Base-by-base conservation (phyloP, 53 echinoderm and acorn worm genomes). In the Hippasteria phrygiana region DNA sequence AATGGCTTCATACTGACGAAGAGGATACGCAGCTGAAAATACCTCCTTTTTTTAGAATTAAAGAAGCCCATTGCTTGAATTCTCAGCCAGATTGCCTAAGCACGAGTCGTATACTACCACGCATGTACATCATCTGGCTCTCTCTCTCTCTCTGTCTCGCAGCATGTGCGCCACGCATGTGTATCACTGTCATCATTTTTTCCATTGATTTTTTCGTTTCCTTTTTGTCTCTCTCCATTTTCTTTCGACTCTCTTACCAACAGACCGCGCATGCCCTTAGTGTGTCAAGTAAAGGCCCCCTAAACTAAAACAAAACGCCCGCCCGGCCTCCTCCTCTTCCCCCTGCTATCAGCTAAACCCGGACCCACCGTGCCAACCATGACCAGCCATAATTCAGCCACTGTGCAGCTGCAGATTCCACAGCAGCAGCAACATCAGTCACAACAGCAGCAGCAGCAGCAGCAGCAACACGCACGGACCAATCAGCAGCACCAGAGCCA, bases 211-310 rank as follows among this genome's bases (percentile, higher is more conserved):
- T 62, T 80, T 64, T 79, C 38, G 32, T 46, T 69, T 69, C 35
- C 81, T 45, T 39, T 85, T 85, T 85, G 51, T 50, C 36, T 48
- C 40, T 71, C 73, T 47, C 67, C 83, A 83, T 66, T 45, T 55
- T 85, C 51, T 85, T 43, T 28, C 75, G 75, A 75, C 50, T 48
- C 33, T 50, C 33, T 50, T 40, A 46, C 83, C 85, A 14, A 85
- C 85, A 85, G 85, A 85, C 85, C 69, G 85, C 42, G 85, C 85
- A 85, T 85, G 85, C 85, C 85, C 85, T 85, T 85, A 85, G 85
- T 85, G 85, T 85, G 69, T 85, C 75, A 38, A 27, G 5, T 9
- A 40, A 7, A 38, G 31, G 5, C 47, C 40, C 22, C 50, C 8
- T 75, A 67, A 67, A 65, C 17, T 13, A 75, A 73, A 12, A 17